Evolutionary conservation across 2,113 vertebrate species (phyloP), one percentile per base, ranked within the genome.

Genomic region (Cyrtonyx montezumae): DNA sequence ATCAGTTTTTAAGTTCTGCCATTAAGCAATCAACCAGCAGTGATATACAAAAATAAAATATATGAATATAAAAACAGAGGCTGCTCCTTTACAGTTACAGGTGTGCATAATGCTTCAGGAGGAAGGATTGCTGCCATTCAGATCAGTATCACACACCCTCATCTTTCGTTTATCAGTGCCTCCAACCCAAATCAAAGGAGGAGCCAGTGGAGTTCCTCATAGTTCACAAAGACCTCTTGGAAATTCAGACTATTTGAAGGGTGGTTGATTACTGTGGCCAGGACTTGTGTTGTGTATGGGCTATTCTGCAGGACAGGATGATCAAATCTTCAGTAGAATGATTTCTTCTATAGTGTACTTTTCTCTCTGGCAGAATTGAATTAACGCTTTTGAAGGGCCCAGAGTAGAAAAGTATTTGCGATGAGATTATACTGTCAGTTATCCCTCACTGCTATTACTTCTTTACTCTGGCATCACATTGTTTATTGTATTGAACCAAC

Each of bases 401-500:
- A 51, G 32, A 28, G 7, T 28, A 92, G 26, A 59, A 37, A 25
- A 32, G 26, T 70, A 4, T 37, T 88, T 59, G 17, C 40, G 20
- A 25, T 59, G 53, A 55, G 30, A 14, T 43, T 45, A 56, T 11
- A 9, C 19, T 0, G 0, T 48, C 48, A 80, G 8, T 63, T 84
- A 21, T 73, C 84, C 48, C 68, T 7, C 12, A 34, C 0, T 71
- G 20, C 26, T 46, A 13, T 55, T 19, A 19, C 53, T 55, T 55
- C 28, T 55, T 17, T 62, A 37, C n/a, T 43, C n/a, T 75, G 73
- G n/a, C 15, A 8, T 65, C 19, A 43, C 34, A 65, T 1, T 73
- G 23, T 26, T 65, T 74, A 15, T 63, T 58, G 30, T 71, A n/a
- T 5, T 55, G 51, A 26, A 43, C 19, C 6, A 6, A 22, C 19